Percentiles rank a stretch among this genome's conserved stretches.
phyloP scores from a whole-genome alignment of 2,888 invertebrate genomes.

The Drosophila monieri region DNA sequence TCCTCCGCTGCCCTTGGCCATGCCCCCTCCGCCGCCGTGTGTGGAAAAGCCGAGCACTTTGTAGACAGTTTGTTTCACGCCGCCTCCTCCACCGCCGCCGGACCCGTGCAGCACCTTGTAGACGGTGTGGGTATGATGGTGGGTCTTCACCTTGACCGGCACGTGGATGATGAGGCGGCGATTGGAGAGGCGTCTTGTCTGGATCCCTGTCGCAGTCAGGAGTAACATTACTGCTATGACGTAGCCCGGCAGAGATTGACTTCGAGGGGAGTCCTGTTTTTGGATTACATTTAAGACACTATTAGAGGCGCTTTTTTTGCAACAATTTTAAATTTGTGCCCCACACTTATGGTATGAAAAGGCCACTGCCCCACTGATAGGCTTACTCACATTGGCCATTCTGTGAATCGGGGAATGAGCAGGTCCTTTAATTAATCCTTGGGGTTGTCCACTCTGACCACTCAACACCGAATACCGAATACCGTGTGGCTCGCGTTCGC shows the following conservation, averaged over 20 bases:
- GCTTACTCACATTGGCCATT: conserved; percentile 4
- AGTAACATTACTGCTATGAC: conserved; percentile 47
- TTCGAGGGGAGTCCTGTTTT: conserved; percentile 14
- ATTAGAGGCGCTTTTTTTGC: background rate
- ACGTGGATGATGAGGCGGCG: conserved; percentile 92
- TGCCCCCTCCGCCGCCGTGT: conserved; percentile 39
- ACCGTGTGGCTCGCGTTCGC: conserved; percentile 58
- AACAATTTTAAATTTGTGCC: background rate
- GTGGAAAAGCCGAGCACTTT: conserved; percentile 70
- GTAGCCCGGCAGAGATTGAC: conserved; percentile 27
- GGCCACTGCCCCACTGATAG: background rate
- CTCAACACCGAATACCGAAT: conserved; percentile 22
- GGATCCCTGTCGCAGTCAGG: conserved; percentile 51
- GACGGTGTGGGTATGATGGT: conserved; percentile 89
- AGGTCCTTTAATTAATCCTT: conserved; percentile 49
- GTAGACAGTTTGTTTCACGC: conserved; percentile 81
- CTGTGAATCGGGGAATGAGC: conserved; percentile 4
- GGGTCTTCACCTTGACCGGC: conserved; percentile 90
- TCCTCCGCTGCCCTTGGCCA: conserved; percentile 63
- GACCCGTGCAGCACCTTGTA: conserved; percentile 89
- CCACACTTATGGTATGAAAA: no score
- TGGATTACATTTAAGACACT: background rate
- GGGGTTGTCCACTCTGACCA: conserved; percentile 15
- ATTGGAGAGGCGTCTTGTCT: conserved; percentile 84
- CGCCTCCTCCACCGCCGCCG: conserved; percentile 84